Base-by-base conservation (phyloP, 1,140 invertebrate genomes). In the Drosophila tristis region DNA sequence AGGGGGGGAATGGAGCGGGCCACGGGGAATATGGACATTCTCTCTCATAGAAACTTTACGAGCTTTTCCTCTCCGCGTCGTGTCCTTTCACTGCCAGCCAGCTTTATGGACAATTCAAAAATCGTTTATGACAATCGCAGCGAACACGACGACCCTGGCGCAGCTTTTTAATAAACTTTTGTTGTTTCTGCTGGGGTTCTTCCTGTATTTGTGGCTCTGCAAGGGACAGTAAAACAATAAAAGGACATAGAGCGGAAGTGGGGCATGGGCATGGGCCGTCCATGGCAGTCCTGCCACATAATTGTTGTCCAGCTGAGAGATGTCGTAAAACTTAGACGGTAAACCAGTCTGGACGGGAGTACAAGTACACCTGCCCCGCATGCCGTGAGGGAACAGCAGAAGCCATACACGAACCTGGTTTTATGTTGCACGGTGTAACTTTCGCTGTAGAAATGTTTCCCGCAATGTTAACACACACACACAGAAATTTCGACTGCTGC, bases 71-170 rank as follows among this genome's bases (percentile, higher is more conserved):
- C 39, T 58, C 25, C 39, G 39, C 4, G 9, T 8, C 31, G 20
- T 43, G 39, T 51, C 54, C 70, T 51, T 63, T 64, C 59, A 35
- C 54, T 43, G 6, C 44, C 74, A 55, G 44, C 84, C 26, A 76
- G 73, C 78, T 90, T 91, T 85, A 89, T 89, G 82, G 74, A 76
- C 82, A 90, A 86, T 85, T 91, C 80, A 89, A 91, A 91, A 89
- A 89, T 91, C 89, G 77, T 91, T 91, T 91, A 91, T 80, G 89
- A 89, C 84, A 86, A 90, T 79, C 78, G 84, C 62, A 73, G 63
- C 53, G 58, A 80, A 56, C 68, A 60, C 57, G 48, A 44, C 54
- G 43, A 16, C 16, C 16, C 65, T 61, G 76, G 51, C 51, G 25
- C 58, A 70, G 64, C 67, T 65, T 74, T 84, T 87, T 89, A 80